Evolutionary conservation across 2,797 vertebrate genomes (phyloP).

Genomic region (Gymnothorax javanicus): DNA sequence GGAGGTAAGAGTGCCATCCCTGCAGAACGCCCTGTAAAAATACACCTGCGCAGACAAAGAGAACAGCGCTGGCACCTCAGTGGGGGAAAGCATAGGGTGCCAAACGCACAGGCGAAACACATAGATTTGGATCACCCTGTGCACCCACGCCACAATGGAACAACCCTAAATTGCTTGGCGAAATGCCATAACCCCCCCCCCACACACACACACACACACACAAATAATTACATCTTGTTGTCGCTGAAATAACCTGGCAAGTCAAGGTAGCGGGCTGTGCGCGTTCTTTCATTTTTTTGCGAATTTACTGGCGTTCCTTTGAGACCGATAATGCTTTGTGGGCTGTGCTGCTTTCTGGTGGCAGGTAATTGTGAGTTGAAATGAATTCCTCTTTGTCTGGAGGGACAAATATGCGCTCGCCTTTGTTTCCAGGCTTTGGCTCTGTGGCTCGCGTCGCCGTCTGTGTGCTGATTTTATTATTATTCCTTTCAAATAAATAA

Average conservation of each 20-base stretch:
- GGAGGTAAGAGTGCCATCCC: constrained; percentile 33
- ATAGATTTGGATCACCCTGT: constrained; percentile 35
- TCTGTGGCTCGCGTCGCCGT: constrained; percentile 47
- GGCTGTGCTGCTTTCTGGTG: constrained; percentile 36
- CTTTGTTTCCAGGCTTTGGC: constrained; percentile 54
- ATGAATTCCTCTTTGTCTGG: constrained; percentile 50
- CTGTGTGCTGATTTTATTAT: constrained; percentile 46
- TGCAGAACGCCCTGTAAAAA: constrained; percentile 39
- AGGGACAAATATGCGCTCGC: constrained; percentile 46
- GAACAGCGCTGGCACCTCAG: constrained; percentile 13
- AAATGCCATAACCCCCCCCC: constrained; percentile 39
- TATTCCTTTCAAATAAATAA: constrained; percentile 11
- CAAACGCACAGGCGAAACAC: neutral
- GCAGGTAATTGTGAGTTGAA: constrained; percentile 56
- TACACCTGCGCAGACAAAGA: constrained; percentile 33
- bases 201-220: no score
- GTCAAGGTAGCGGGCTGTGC: constrained; percentile 40
- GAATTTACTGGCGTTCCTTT: constrained; percentile 27
- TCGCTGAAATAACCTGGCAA: constrained; percentile 34
- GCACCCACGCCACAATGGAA: constrained; percentile 39
- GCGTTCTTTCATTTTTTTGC: neutral
- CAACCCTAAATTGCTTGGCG: constrained; percentile 31
- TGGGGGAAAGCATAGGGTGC: neutral
- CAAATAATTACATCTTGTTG: constrained; percentile 40
- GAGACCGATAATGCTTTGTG: constrained; percentile 53